Evolutionary conservation across 2,797 vertebrate species (phyloP), one percentile per base, ranked within the genome.

Genomic region (Tadarida brasiliensis): DNA sequence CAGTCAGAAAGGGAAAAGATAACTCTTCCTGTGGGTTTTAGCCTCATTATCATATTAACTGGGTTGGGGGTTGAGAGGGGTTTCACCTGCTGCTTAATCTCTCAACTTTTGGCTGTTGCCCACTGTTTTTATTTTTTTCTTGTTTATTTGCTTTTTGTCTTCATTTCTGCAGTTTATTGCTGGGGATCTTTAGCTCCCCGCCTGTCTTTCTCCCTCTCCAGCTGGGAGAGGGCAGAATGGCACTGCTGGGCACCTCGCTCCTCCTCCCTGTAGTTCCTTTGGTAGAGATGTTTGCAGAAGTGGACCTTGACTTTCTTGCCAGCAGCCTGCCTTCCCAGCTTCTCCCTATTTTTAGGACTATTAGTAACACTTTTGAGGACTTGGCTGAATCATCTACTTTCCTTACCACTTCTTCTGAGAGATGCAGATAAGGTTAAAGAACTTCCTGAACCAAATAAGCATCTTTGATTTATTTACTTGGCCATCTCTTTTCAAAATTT

Each of bases 391-490:
- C 59, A 51, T 87, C 24, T 86, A 6, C 35, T 73, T 90, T 84
- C 39, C 57, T 54, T 91, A 39, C 22, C 22, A n/a, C 76, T 49
- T 91, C 65, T 91, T 92, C 33, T 57, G 59, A 91, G 61, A 84
- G 78, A 71, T 51, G 22, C 9, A 68, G 39, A 56, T 83, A 80
- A 77, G 49, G 7, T 90, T 63, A 91, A 94, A 94, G 39, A 19
- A 57, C n/a, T 78, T 93, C 44, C 19, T 73, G 59, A 84, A 39
- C 16, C 49, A 56, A 51, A 83, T 74, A 61, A 47, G 7, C 30
- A 39, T 83, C 12, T 56, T 90, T 83, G 73, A 85, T 54, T 83
- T 87, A 61, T 92, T 82, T 30, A 11, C 22, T 86, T 94, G n/a
- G 68, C 17, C 8, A n/a, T 24, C 19, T 88, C 39, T 96, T 93